A percentile compares a stretch with the other conserved stretches of the same genome.
Conservation (phyloP, 2,888 invertebrate genomes). For the Ochropleura leucogaster region DNA sequence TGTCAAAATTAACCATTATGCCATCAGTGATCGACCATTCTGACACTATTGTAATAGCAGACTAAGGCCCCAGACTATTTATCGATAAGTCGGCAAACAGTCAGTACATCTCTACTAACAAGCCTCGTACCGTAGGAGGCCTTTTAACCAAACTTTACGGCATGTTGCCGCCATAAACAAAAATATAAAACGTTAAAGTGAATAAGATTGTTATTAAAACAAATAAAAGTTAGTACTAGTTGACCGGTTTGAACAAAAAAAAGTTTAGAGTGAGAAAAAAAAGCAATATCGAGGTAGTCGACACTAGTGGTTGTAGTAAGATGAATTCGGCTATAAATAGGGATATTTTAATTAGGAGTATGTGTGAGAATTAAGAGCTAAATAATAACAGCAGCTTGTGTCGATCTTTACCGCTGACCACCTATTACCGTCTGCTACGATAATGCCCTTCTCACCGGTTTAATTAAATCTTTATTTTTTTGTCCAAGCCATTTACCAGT, state of each 20-base stretch:
- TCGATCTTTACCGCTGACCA: too few relatives aligned
- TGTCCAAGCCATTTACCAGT: too few relatives aligned
- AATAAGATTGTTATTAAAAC: constrained; percentile 71
- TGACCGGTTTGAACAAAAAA: neutral
- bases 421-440: too few relatives aligned
- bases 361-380: neutral
- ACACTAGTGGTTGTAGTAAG: neutral
- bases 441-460: too few relatives aligned
- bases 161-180: constrained; percentile 69
- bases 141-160: constrained; percentile 66
- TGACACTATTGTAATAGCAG: too few relatives aligned
- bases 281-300: neutral
- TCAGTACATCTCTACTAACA: constrained; percentile 9
- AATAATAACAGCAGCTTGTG: too few relatives aligned
- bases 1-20: too few relatives aligned
- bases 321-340: neutral
- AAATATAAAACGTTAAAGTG: constrained; percentile 67
- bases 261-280: constrained; percentile 5
- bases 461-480: too few relatives aligned
- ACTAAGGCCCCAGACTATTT: too few relatives aligned
- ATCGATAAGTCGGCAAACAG: neutral
- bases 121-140: constrained; percentile 66
- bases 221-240: constrained; percentile 42
- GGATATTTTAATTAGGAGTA: neutral
- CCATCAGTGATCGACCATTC: too few relatives aligned